Base-by-base conservation (phyloP, 2,113 vertebrate genomes). In the Scortum barcoo region DNA sequence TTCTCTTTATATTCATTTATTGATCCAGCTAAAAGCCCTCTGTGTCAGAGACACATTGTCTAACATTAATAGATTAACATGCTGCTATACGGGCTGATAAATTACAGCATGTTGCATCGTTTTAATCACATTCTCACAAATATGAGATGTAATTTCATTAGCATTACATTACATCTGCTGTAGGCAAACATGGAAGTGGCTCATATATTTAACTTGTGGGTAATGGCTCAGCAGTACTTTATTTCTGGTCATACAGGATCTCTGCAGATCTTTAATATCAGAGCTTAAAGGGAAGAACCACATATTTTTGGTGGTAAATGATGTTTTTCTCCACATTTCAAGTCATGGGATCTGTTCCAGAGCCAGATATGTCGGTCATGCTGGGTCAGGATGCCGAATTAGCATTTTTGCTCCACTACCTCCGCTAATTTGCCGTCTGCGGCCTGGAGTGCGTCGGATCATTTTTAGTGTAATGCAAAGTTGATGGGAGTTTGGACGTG, bases 1-100 rank as follows among this genome's bases (percentile, higher is more conserved):
- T 51, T 42, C 33, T 73, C 58, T 87, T 60, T 67, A 56, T 80
- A 80, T 89, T 84, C 71, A 40, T 56, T 30, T 73, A 91, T 89
- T 53, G 88, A 93, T 93, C 84, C 10, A 16, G 69, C 82, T 90
- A 87, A 90, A 92, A 92, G 86, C 71, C 28, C 48, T 75, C 61
- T 3, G 50, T 77, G 75, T 66, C 74, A 80, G 76, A 75, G 66
- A 76, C 58, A 80, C 19, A 26, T 36, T 33, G 75, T 84, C 42
- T 48, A 62, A 61, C 78, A 58, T 71, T 81, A 67, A 85, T 22
- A 82, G 74, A 85, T 81, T 72, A 73, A 61, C 66, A 50, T 76
- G 48, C 40, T 50, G 63, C 12, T 12, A n/a, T 48, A 40, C 30
- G 22, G 50, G 50, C 78, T 62, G 74, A 85, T 46, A 62, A 69